Evolutionary conservation across 2,888 invertebrate species (phyloP).

Genomic region (Orgyia antiqua): DNA sequence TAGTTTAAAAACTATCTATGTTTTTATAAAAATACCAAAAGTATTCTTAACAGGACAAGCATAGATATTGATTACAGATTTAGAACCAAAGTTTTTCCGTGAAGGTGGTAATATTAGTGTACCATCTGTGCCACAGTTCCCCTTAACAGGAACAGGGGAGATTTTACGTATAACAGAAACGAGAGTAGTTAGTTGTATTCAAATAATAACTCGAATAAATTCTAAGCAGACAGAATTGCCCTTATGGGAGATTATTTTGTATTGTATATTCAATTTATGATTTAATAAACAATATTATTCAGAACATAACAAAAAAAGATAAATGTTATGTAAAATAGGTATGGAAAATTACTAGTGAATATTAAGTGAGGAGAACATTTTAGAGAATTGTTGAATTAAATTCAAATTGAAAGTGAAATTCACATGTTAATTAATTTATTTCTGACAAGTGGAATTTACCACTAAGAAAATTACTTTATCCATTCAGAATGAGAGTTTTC

Average conservation of each 20-base stretch:
- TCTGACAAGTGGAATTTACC: no score
- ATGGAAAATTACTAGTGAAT: constrained; percentile 24
- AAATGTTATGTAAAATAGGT: no score
- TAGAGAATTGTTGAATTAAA: no score
- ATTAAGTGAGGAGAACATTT: no score
- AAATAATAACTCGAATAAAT: constrained; percentile 26
- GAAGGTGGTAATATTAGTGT: constrained; percentile 59
- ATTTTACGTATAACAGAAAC: constrained; percentile 30
- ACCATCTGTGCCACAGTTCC: constrained; percentile 61
- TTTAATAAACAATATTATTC: constrained; percentile 10
- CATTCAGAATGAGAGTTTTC: no score
- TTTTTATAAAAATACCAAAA: no score
- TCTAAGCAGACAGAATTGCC: constrained; percentile 20
- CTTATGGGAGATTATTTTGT: constrained; percentile 20
- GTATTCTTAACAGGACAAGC: constrained; percentile 6
- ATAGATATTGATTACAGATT: constrained; percentile 60
- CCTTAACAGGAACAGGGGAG: constrained; percentile 32
- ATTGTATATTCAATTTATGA: constrained; percentile 19
- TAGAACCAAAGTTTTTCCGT: constrained; percentile 42
- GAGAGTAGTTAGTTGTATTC: constrained; percentile 25
- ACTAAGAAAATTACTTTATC: no score
- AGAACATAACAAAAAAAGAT: no score
- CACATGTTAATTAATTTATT: no score
- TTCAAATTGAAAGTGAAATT: no score
- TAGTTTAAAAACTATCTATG: no score